Evolutionary conservation across 2,113 vertebrate species (phyloP), one percentile per base, ranked within the genome.

Genomic region (Clarias magur): DNA sequence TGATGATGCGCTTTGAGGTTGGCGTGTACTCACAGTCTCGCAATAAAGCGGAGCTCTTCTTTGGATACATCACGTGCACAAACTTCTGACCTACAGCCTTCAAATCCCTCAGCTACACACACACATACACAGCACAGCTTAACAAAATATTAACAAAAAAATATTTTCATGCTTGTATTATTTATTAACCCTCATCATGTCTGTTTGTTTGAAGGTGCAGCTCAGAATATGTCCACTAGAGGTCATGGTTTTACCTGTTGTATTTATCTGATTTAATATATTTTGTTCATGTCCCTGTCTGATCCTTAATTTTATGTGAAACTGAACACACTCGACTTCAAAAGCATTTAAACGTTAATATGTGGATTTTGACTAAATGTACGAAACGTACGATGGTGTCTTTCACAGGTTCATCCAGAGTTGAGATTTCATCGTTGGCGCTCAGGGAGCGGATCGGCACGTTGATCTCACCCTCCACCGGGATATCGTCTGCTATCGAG

Each of bases 11-110:
- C 73, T 27, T 21, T 65, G n/a, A 57, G 17, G 9, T 79, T 23
- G 10, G 73, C 23, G 84, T 79, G n/a, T 86, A 92, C 97, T 73
- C 89, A 97, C 96, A 99, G 92, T 99, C 98, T 93, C 97, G 95
- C 86, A 99, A 95, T 76, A 99, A 95, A 0, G 96, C 91, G 0
- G 96, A 96, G 90, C 97, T 99, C 91, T 97, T 96, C 92, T 96
- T 97, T 0, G 98, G 98, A 75, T 99, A 99, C 94, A 99, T 95
- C 65, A 99, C 98, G 30, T 99, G 98, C 89, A 98, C 89, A 94
- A 99, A 99, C 90, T 99, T 99, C 90, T 97, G 97, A 23, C 97
- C 98, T 90, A 99, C 98, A 0, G 98, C 98, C 88, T 96, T 97
- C 87, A 99, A 93, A 89, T 99, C 98, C 90, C 98, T 94, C 94